These are phyloP conservation scores for Periparus ater DNA, from an alignment of 2,797 vertebrate genomes.

Conservation along the genomic window DNA sequence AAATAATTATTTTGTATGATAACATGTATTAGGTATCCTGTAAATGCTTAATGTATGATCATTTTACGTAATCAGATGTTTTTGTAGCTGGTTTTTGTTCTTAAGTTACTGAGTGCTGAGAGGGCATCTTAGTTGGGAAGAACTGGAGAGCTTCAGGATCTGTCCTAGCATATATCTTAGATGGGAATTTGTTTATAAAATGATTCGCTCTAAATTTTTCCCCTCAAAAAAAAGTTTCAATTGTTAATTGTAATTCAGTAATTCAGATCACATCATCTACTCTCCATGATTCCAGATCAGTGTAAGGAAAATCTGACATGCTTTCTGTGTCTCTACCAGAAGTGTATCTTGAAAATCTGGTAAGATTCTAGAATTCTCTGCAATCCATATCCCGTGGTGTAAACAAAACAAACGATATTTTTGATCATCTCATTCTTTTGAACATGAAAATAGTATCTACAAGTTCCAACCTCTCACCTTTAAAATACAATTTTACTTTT, in stretches of 20 bases:
- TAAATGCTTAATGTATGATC: background rate
- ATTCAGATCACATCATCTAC: background rate
- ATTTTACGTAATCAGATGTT: background rate
- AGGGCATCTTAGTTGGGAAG: background rate
- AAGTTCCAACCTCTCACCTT: background rate
- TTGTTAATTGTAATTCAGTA: background rate
- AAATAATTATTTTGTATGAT: background rate
- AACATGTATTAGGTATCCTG: background rate
- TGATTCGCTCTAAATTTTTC: background rate
- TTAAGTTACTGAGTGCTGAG: background rate
- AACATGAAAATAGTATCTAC: background rate
- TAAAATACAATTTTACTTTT: background rate
- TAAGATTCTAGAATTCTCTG: background rate
- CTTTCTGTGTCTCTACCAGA: background rate
- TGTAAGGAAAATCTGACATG: background rate
- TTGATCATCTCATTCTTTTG: background rate
- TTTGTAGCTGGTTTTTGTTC: background rate
- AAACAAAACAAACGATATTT: background rate
- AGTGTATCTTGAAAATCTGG: background rate
- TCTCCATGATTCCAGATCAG: background rate
- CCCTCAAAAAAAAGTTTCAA: background rate
- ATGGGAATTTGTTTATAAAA: background rate
- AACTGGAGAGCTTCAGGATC: background rate
- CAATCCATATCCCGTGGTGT: background rate
- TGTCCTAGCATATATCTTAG: background rate